These are phyloP conservation scores for Campoletis raptor DNA, from an alignment of 2,888 invertebrate genomes.

Conservation along the genomic window DNA sequence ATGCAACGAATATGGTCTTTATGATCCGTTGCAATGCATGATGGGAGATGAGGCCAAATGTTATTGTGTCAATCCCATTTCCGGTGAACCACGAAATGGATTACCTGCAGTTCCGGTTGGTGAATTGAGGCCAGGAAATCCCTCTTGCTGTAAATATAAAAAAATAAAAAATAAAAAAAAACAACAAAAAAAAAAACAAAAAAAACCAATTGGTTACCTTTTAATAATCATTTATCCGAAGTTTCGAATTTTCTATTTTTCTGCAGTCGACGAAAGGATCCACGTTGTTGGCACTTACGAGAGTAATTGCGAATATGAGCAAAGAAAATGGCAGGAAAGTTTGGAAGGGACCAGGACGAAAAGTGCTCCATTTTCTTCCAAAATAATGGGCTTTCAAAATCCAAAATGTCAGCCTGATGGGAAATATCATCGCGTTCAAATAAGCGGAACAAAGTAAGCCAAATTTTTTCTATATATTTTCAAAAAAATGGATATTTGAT, in stretches of 20 bases:
- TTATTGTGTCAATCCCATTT: conserved; percentile 87
- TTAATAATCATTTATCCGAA: not conserved
- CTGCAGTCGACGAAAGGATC: conserved; percentile 81
- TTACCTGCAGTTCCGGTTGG: conserved; percentile 78
- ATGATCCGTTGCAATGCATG: conserved; percentile 89
- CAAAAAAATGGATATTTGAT: not conserved
- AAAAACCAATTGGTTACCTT: too few species aligned
- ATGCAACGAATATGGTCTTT: conserved; percentile 89
- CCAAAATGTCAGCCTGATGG: conserved; percentile 86
- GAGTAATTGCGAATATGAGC: conserved; percentile 83
- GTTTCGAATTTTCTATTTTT: conserved; percentile 20
- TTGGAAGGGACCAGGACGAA: conserved; percentile 64
- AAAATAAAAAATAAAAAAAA: too few species aligned
- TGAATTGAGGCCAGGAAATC: conserved; percentile 77
- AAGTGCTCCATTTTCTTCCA: not conserved
- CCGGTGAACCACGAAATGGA: conserved; percentile 85
- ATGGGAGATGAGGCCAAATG: conserved; percentile 85
- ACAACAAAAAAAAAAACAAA: too few species aligned
- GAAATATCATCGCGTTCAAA: conserved; percentile 85
- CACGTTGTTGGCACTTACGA: conserved; percentile 83
- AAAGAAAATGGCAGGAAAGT: conserved; percentile 69
- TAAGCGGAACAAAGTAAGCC: conserved; percentile 79
- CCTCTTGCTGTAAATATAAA: conserved; percentile 82
- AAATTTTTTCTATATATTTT: not conserved
- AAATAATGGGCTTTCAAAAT: conserved; percentile 63